phyloP scores from a whole-genome alignment of 2,113 vertebrate genomes.

The Lamprologus sp. region DNA sequence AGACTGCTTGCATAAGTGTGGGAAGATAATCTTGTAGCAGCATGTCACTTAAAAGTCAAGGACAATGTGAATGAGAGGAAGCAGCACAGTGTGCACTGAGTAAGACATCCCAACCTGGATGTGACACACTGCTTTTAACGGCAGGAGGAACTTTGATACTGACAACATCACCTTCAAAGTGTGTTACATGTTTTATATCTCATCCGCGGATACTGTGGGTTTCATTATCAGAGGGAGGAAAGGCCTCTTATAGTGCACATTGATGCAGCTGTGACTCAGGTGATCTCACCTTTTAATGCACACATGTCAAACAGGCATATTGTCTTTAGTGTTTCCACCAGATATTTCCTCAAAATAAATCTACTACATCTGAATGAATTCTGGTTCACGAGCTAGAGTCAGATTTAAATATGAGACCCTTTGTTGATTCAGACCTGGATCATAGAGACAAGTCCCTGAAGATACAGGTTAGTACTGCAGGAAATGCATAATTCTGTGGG shows the following conservation, averaged over 20 bases:
- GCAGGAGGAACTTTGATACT: background rate
- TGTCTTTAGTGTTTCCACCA: background rate
- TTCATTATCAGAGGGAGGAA: background rate
- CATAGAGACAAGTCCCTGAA: background rate
- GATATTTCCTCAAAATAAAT: background rate
- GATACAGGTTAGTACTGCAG: constrained; percentile 27
- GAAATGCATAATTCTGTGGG: constrained; percentile 44
- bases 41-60: constrained; percentile 47
- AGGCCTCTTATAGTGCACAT: background rate
- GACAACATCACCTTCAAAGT: background rate
- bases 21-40: constrained; percentile 24
- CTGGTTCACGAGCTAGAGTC: background rate
- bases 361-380: background rate
- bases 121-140: background rate
- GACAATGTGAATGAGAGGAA: constrained; percentile 65
- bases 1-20: background rate
- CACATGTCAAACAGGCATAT: background rate
- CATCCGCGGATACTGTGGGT: background rate
- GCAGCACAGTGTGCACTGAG: constrained; percentile 19
- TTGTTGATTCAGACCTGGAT: background rate
- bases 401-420: background rate
- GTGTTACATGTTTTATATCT: background rate
- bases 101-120: constrained; percentile 44
- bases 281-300: background rate
- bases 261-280: background rate